Evolutionary conservation across 2,888 invertebrate species (phyloP), one percentile per base, ranked within the genome.

Genomic region (Rhogogaster chlorosoma): DNA sequence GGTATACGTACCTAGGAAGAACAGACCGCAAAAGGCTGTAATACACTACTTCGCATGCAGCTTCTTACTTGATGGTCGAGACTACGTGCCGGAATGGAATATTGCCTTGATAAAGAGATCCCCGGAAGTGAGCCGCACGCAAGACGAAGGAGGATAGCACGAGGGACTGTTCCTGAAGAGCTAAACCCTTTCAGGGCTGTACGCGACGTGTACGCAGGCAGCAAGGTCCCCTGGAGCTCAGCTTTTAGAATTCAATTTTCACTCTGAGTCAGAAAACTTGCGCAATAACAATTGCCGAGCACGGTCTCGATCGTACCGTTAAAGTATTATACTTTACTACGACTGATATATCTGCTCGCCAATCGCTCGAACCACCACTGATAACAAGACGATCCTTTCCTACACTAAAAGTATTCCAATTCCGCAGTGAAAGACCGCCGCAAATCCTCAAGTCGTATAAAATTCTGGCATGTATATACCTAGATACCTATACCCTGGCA

Each of bases 101-200:
- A 77, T 77, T 77, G 77, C 49, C 77, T 75, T 29, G 77, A 77
- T 77, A 77, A 49, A 49, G 77, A 29, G 49, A 49, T 77, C 53
- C 45, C 6, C 29, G 77, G 15, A 77, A 38, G 7, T 22, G 26
- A 9, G 1, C 26, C 42, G 42, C 26, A 75, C 45, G n/a, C 38
- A 45, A 42, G 26, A 29, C 42, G 4, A 15, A 45, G 26, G 10
- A 29, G 26, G 45, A 45, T 75, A 75, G 29, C 45, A 26, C 45
- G 26, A 26, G 42, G 71, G 36, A 73, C 38, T 73, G 29, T 73
- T 42, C 42, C 38, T 73, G 22, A 26, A 22, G 73, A 45, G 38
- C 26, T 67, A 32, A 67, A 67, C 61, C 26, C 61, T 61, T 26
- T 29, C 26, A 61, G 61, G 61, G 61, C 2, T 26, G 61, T 61